These are phyloP conservation scores for Chelonia mydas DNA, from an alignment of 2,797 vertebrate genomes.

Conservation along the genomic window DNA sequence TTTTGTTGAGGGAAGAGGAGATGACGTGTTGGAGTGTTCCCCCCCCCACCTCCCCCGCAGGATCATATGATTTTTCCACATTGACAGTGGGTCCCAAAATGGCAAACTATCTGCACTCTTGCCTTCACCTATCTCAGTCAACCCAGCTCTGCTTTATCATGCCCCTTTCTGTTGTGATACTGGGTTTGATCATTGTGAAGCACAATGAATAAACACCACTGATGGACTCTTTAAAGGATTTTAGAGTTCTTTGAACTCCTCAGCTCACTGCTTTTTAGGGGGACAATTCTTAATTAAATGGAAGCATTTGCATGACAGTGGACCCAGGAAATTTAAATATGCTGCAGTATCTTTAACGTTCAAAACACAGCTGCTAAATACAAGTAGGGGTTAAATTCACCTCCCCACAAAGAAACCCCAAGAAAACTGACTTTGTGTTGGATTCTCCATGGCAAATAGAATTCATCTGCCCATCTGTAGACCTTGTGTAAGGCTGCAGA, in stretches of 20 bases:
- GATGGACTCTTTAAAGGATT: background rate
- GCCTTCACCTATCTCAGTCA: background rate
- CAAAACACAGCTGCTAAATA: conserved; percentile 68
- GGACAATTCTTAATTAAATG: conserved; percentile 66
- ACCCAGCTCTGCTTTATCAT: background rate
- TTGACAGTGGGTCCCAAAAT: background rate
- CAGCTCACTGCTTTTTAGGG: conserved; percentile 37
- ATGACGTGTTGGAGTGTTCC: background rate
- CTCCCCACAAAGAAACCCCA: conserved; percentile 39
- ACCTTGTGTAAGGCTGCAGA: background rate
- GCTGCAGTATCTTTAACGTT: background rate
- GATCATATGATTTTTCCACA: background rate
- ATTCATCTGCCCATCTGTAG: conserved; percentile 10
- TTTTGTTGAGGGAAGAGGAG: background rate
- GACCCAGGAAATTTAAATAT: conserved; percentile 55
- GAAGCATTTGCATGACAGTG: conserved; percentile 61
- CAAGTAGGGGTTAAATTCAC: conserved; percentile 56
- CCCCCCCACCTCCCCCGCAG: too few relatives aligned
- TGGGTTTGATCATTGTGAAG: background rate
- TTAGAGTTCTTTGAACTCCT: background rate
- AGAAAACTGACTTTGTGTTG: conserved; percentile 23
- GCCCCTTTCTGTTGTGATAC: background rate
- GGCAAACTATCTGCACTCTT: background rate
- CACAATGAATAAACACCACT: conserved; percentile 10
- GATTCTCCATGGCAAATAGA: background rate